Conservation (phyloP, 2,113 vertebrate species). For the Gadus macrocephalus region DNA sequence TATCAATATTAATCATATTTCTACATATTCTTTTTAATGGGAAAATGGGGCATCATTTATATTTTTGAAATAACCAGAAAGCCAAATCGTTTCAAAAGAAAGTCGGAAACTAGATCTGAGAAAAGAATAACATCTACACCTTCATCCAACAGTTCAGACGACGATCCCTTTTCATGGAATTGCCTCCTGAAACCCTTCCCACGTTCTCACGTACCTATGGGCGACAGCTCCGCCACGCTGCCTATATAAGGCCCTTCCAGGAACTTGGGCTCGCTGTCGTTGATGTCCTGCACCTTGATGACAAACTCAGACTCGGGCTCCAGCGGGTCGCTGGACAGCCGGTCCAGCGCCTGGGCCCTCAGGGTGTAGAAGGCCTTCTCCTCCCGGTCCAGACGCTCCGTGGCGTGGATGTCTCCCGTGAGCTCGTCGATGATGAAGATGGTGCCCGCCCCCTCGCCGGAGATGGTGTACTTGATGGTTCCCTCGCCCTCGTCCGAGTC, state of each 20-base stretch:
- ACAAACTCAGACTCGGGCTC: conserved; percentile 97
- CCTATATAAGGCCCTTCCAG: conserved; percentile 94
- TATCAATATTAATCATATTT: neutral
- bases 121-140: neutral
- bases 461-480: conserved; percentile 98
- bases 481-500: conserved; percentile 95
- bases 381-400: conserved; percentile 89
- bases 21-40: too few species aligned
- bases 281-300: conserved; percentile 99
- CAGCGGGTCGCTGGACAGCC: conserved; percentile 81
- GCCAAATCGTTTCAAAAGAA: too few species aligned
- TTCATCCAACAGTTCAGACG: too few species aligned
- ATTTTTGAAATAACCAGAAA: too few species aligned
- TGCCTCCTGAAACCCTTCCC: neutral
- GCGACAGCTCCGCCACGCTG: conserved; percentile 93
- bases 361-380: conserved; percentile 96
- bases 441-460: conserved; percentile 90
- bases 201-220: conserved; percentile 78
- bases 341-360: conserved; percentile 86
- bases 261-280: conserved; percentile 96
- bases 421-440: conserved; percentile 97
- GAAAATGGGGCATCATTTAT: too few species aligned
- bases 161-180: neutral
- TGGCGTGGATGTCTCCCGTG: conserved; percentile 96
- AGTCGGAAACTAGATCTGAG: too few species aligned